Evolutionary conservation across 2,797 vertebrate species (phyloP), one percentile per base, ranked within the genome.

Genomic region (Epinephelus coioides): DNA sequence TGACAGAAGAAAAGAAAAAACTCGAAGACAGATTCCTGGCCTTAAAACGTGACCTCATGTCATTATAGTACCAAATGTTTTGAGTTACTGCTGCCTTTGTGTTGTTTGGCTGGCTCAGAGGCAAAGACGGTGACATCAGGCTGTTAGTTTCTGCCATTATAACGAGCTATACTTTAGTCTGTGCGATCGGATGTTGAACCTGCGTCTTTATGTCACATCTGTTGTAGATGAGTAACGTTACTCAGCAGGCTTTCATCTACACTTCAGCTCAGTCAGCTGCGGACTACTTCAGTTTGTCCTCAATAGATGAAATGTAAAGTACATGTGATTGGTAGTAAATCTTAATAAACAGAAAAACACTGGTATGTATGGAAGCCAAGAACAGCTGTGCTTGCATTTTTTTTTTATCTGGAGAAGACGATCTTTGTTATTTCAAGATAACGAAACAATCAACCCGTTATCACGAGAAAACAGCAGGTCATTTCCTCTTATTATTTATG

Each of bases 11-110:
- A 18, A 46, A 46, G 25, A 62, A 78, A 65, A 68, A 49, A 18
- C 44, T 56, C 54, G 47, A 50, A 27, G 69, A 79, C 46, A 46
- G 69, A 67, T 76, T 60, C 30, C 1, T 62, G 76, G 65, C 76
- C 50, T 66, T 6, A 60, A 44, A 71, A 65, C 27, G 54, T 47
- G 10, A 40, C 21, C 15, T 15, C 11, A 11, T 56, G 73, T 23
- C 49, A 69, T 80, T 70, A 44, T 53, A 60, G 73, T n/a, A 65
- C 79, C 73, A 72, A 89, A 72, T 65, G 76, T 46, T 78, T 82
- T 85, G 47, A 67, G 54, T 82, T 64, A 73, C 46, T 47, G 61
- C 17, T 17, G 63, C 43, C 13, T 76, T 38, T 0, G 10, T 81
- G 61, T 19, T 2, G 8, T 68, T 83, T 50, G 7, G 5, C 6